phyloP scores from a whole-genome alignment of 2,888 invertebrate species.

The Sarcophaga caerulescens region DNA sequence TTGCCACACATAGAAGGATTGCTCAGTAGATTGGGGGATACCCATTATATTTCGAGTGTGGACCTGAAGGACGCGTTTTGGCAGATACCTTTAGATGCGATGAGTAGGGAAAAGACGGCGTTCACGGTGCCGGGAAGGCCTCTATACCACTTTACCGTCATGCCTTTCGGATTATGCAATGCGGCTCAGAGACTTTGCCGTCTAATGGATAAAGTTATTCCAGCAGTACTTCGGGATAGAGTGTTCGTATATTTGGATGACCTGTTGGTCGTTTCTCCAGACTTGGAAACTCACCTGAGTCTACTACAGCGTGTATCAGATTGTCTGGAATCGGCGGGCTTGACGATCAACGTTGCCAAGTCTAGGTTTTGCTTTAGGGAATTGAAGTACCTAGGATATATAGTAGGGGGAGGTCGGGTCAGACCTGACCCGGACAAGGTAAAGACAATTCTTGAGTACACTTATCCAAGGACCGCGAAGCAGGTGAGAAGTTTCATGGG shows the following conservation, averaged over 20 bases:
- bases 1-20: slow-evolving; percentile 16
- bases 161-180: too few relatives aligned
- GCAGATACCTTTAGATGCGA: slow-evolving; percentile 8
- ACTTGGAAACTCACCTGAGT: too few relatives aligned
- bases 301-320: too few relatives aligned
- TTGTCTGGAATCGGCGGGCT: too few relatives aligned
- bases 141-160: too few relatives aligned
- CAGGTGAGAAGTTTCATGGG: slow-evolving; percentile 34
- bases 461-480: neutral
- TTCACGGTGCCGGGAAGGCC: slow-evolving; percentile 25
- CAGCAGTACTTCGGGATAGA: too few relatives aligned
- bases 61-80: slow-evolving; percentile 11
- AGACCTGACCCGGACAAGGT: neutral
- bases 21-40: slow-evolving; percentile 41
- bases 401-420: too few relatives aligned
- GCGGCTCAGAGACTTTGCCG: neutral
- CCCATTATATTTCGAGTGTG: slow-evolving; percentile 15
- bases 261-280: too few relatives aligned
- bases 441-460: neutral
- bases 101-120: slow-evolving; percentile 30
- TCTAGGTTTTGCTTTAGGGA: too few relatives aligned
- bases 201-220: slow-evolving; percentile 3
- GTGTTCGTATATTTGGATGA: too few relatives aligned
- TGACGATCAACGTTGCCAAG: too few relatives aligned
- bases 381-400: too few relatives aligned